phyloP scores from a whole-genome alignment of 1,140 invertebrate species.

The Choristoneura fumiferana region DNA sequence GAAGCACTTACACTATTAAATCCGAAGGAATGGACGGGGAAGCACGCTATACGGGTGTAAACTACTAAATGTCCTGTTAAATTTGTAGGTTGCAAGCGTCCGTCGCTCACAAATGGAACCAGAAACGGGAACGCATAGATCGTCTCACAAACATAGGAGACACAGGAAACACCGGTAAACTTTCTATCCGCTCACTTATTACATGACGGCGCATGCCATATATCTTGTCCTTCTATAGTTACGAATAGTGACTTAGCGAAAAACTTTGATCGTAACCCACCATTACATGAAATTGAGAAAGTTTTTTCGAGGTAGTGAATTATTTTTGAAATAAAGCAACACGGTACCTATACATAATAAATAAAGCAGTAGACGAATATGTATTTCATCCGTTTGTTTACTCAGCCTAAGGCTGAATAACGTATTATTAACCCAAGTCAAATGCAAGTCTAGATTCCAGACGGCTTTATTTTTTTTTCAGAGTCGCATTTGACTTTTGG shows the following conservation, averaged over 20 bases:
- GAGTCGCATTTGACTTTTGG: neutral
- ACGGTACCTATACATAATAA: neutral
- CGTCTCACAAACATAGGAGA: constrained; percentile 76
- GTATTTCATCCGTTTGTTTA: neutral
- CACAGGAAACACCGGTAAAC: constrained; percentile 84
- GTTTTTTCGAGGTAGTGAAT: constrained; percentile 7
- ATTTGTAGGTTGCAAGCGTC: constrained; percentile 81
- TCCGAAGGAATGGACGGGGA: constrained; percentile 9
- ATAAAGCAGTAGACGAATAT: neutral
- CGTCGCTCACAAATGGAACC: constrained; percentile 77
- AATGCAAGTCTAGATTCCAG: constrained; percentile 11
- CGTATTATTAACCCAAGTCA: constrained; percentile 1
- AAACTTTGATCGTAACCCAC: constrained; percentile 10
- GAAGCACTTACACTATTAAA: constrained; percentile 11
- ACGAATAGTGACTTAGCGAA: constrained; percentile 11
- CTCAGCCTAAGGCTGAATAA: neutral
- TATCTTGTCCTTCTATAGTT: constrained; percentile 1
- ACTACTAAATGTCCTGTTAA: constrained; percentile 3
- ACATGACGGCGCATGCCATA: neutral
- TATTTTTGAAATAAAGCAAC: neutral
- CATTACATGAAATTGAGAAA: constrained; percentile 18
- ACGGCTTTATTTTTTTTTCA: neutral
- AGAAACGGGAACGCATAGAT: constrained; percentile 72
- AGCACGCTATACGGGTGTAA: neutral
- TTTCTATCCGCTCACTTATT: neutral